Percentiles rank a stretch among this genome's conserved stretches.
Conservation (phyloP, 2,113 vertebrate genomes). For the Phaethon lepturus region DNA sequence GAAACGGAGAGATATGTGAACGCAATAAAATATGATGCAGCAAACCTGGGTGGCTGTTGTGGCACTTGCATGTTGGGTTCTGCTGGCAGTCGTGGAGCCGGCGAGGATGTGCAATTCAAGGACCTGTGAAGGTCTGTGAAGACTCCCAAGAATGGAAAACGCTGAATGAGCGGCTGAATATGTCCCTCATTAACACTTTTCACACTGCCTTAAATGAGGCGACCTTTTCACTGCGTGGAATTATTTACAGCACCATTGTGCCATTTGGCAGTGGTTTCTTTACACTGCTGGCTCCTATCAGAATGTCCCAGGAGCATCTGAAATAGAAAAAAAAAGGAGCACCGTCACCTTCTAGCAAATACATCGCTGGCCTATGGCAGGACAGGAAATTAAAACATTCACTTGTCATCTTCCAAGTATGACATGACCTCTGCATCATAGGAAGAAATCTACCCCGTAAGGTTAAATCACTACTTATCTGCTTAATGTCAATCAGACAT, state of each 20-base stretch:
- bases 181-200: neutral
- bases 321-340: neutral
- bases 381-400: neutral
- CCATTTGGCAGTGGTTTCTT: neutral
- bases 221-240: neutral
- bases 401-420: slow-evolving; percentile 21
- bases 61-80: neutral
- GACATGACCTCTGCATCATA: neutral
- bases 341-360: neutral
- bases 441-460: slow-evolving; percentile 20
- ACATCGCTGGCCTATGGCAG: neutral
- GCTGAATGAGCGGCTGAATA: neutral
- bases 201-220: neutral
- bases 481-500: slow-evolving; percentile 48
- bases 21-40: neutral
- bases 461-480: slow-evolving; percentile 62
- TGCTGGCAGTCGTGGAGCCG: neutral
- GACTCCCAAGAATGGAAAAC: neutral
- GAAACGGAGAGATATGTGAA: slow-evolving; percentile 48
- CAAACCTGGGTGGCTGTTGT: neutral
- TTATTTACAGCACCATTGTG: neutral
- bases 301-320: neutral
- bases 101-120: neutral
- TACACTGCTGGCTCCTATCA: neutral
- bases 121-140: neutral